Evolutionary conservation across 2,113 vertebrate genomes (phyloP), one percentile per base, ranked within the genome.

Genomic region (Malurus cyaneus): DNA sequence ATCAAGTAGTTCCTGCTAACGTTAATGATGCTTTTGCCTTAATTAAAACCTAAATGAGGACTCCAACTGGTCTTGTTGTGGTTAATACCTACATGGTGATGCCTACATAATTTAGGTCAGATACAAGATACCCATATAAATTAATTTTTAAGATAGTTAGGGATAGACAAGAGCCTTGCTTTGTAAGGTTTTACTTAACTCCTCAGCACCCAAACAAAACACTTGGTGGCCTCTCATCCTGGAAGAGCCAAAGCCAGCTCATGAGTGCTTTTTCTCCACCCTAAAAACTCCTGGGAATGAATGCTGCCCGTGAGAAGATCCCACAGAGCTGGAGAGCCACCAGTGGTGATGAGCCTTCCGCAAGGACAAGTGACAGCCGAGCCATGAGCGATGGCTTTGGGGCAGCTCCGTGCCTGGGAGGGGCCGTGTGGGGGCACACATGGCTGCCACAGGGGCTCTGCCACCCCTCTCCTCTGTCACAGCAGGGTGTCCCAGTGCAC

Each of bases 1-100:
- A 91, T 90, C 88, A 81, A 93, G 86, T 54, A 25, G 49, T n/a
- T 94, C 64, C 56, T 71, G 36, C 49, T 71, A 9, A 59, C 90
- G 80, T 81, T 93, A 92, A 95, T 94, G 60, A 66, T 65, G 92
- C 83, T 96, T 95, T 95, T 83, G 59, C 64, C 64, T 93, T 91
- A 96, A 95, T 95, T 93, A 93, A 95, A 90, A 80, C 72, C 72
- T 88, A 88, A 92, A 92, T 78, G 86, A 96, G 77, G 69, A 66
- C 60, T 84, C 89, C 92, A 93, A n/a, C 69, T 86, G 83, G 39
- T 88, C 80, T 83, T 42, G 25, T 93, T 88, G 92, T 79, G 80
- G 72, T 60, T 80, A 70, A 93, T 93, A 66, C 90, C 54, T 36
- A 34, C 52, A 7, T 8, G 62, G 39, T 39, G 39, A 39, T 39